Base-by-base conservation (phyloP, 2,888 invertebrate species). In the Phragmatobia fuliginosa region DNA sequence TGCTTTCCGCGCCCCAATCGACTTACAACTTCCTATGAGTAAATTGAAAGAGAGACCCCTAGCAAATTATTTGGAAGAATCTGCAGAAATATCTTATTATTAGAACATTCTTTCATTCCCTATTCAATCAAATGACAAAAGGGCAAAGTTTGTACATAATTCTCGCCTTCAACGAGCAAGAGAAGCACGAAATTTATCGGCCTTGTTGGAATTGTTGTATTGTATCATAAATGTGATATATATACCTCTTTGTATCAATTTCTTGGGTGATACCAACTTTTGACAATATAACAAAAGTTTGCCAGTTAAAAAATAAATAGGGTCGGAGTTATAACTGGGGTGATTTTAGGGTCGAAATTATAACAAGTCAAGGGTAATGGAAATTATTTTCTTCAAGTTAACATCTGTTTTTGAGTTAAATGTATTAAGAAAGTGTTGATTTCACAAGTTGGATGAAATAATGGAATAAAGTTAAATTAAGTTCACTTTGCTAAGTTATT, bases 231-330 rank as follows among this genome's bases (percentile, higher is more conserved):
- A 76, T 62, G 67, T 65, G 52, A 71, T 71, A 77, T 76, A 77
- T 69, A 70, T 60, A 58, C 62, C 61, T 7, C 70, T 80, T 73
- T 77, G 77, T 81, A 79, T 80, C 75, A 82, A 77, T 82, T 77
- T 73, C 33, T 33, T 32, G 33, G 33, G 16, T 32, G 52, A 67
- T 68, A 58, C 62, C 72, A 74, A 77, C 73, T 77, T 73, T 59
- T 73, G 74, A 75, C 71, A 75, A 68, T 77, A 75, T 73, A 60
- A 68, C 68, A 33, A 52, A 76, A 79, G 76, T 81, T 81, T 75
- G 67, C 67, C 73, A 74, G 75, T 79, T 75, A 73, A 72, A 75
- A 77, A 74, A 72, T 69, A 62, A 64, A 67, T 66, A 63, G 73
- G 70, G 67, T 49, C 63, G 52, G 62, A 41, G 49, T 38, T 62